Evolutionary conservation across 2,113 vertebrate genomes (phyloP).

Genomic region (Python bivittatus): DNA sequence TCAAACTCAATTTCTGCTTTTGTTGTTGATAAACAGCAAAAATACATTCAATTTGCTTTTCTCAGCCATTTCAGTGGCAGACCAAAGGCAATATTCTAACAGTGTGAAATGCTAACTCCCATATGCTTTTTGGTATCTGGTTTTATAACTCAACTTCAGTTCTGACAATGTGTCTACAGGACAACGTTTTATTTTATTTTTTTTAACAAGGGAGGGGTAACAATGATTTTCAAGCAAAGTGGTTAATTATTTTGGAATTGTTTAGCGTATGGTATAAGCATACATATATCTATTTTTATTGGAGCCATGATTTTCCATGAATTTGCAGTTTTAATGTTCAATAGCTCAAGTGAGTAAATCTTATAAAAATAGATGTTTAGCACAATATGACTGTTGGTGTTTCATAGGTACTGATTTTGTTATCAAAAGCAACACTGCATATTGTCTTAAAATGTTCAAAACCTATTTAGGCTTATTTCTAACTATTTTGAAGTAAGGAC

Average conservation of each 20-base stretch:
- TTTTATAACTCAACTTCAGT: not conserved
- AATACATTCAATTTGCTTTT: not conserved
- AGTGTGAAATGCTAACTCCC: not conserved
- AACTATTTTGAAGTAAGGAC: conserved; percentile 19
- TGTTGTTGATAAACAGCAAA: not conserved
- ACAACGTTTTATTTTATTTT: not conserved
- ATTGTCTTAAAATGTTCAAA: not conserved
- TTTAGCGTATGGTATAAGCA: not conserved
- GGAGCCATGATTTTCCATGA: not conserved
- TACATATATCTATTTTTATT: not conserved
- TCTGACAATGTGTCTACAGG: not conserved
- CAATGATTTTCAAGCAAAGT: not conserved
- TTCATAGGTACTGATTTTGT: not conserved
- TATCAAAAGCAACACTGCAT: not conserved
- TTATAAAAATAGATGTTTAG: not conserved
- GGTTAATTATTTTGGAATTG: not conserved
- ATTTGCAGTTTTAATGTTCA: not conserved
- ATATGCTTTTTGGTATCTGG: not conserved
- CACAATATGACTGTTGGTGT: not conserved
- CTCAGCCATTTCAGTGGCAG: not conserved
- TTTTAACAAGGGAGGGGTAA: not conserved
- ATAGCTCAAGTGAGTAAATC: not conserved
- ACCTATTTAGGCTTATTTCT: conserved; percentile 1
- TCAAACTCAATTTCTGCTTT: not conserved
- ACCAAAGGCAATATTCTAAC: not conserved